These are phyloP conservation scores for Bergia sp. DNA, from an alignment of 92 coral and sea anemone species.

Conservation along the genomic window DNA sequence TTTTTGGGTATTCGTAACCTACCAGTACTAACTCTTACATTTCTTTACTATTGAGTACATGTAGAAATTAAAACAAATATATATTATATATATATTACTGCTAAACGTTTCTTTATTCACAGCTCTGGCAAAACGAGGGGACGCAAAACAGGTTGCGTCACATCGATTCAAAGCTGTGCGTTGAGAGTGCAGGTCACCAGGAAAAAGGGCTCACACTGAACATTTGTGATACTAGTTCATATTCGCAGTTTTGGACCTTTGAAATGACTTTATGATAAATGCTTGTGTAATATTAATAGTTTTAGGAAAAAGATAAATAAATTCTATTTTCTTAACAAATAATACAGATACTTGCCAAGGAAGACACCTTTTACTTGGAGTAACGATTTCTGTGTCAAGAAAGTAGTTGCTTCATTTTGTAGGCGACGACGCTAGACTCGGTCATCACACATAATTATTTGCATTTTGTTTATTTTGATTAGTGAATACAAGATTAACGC, in stretches of 20 bases:
- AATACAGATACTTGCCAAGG: not conserved
- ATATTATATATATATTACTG: not conserved
- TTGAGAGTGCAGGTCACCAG: conserved; percentile 81
- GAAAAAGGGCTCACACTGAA: conserved; percentile 79
- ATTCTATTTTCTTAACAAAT: conserved; percentile 10
- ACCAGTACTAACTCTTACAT: too few relatives aligned
- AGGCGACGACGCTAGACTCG: too few relatives aligned
- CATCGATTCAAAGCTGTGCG: conserved; percentile 77
- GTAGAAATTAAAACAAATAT: not conserved
- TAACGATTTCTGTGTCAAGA: not conserved
- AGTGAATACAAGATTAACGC: too few relatives aligned
- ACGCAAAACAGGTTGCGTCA: conserved; percentile 73
- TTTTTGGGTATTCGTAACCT: too few relatives aligned
- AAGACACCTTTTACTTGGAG: too few relatives aligned
- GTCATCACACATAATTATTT: too few relatives aligned
- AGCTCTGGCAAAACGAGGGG: conserved; percentile 91
- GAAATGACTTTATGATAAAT: conserved; percentile 70
- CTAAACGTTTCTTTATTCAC: not conserved
- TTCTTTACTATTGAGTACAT: not conserved
- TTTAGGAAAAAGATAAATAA: not conserved
- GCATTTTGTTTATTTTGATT: too few relatives aligned
- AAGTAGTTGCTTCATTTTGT: not conserved
- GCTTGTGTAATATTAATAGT: not conserved
- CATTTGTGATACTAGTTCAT: conserved; percentile 61
- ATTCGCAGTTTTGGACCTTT: conserved; percentile 85